A percentile compares a stretch with the other conserved stretches of the same genome.
Evolutionary conservation across 1,140 invertebrate species (phyloP).

Genomic region (Diploscapter pachys): DNA sequence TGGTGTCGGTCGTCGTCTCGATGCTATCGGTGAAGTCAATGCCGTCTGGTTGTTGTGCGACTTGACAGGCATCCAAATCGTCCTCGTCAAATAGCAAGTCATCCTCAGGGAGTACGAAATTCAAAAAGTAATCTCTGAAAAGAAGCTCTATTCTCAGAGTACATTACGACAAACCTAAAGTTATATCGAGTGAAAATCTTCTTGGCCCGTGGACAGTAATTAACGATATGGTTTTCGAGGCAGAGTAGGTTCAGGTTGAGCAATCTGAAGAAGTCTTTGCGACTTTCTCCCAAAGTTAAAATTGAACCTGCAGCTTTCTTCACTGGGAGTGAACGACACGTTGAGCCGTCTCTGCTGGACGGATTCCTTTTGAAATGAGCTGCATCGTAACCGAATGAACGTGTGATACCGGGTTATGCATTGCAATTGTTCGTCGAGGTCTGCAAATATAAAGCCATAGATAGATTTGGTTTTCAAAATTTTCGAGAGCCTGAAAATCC

Average conservation of each 20-base stretch:
- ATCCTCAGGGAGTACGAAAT: conserved; percentile 16
- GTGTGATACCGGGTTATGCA: conserved; percentile 18
- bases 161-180: not conserved
- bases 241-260: conserved; percentile 12
- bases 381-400: conserved; percentile 14
- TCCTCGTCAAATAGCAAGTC: conserved; percentile 20
- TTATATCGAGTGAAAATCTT: conserved; percentile 13
- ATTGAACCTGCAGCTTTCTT: conserved; percentile 3
- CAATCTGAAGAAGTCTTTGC: conserved; percentile 11
- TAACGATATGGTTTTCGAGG: conserved; percentile 13
- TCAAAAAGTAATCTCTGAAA: conserved; percentile 20
- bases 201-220: conserved; percentile 2
- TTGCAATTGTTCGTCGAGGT: conserved; percentile 10
- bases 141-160: not conserved
- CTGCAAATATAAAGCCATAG: not conserved
- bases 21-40: too few relatives aligned
- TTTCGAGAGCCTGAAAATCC: not conserved
- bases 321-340: too few relatives aligned
- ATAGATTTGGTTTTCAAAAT: not conserved
- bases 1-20: not conserved
- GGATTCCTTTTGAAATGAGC: conserved; percentile 14
- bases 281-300: conserved; percentile 2
- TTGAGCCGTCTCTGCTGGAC: not conserved
- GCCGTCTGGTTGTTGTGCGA: too few relatives aligned
- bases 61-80: conserved; percentile 18